Percentiles rank a stretch among this genome's conserved stretches.
phyloP scores from a whole-genome alignment of 2,888 invertebrate genomes.

The Stramonita haemastoma region DNA sequence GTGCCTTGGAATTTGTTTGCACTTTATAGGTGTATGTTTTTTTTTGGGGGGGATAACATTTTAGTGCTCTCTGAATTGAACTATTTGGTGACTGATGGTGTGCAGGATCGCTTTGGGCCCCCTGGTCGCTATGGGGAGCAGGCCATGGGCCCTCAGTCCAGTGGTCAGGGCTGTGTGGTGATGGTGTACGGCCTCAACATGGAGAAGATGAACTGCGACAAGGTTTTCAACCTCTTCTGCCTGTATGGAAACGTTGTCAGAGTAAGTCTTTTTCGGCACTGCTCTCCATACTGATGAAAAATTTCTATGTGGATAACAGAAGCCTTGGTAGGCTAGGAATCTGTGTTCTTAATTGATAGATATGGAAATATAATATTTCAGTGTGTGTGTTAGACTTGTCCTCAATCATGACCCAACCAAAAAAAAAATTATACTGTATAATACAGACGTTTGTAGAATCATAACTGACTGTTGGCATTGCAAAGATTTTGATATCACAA shows the following conservation, averaged over 20 bases:
- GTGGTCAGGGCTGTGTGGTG: conserved; percentile 85
- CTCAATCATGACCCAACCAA: no score
- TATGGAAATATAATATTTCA: no score
- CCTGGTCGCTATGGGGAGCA: conserved; percentile 48
- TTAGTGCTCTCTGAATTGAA: background rate
- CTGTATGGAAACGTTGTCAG: conserved; percentile 98
- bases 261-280: conserved; percentile 81
- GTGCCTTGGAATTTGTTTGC: background rate
- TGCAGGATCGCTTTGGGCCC: conserved; percentile 54
- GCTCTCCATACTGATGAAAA: background rate
- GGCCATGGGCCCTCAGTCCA: conserved; percentile 46
- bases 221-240: conserved; percentile 98
- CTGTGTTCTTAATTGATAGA: no score
- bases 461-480: no score
- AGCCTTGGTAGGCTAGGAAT: no score
- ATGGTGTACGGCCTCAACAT: conserved; percentile 98
- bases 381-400: no score
- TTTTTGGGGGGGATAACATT: background rate
- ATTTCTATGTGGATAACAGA: no score
- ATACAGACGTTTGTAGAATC: no score
- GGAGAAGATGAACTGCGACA: conserved; percentile 95
- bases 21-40: background rate
- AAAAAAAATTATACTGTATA: no score
- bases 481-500: no score
- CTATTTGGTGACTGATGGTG: background rate